Base-by-base conservation (phyloP, 2,888 invertebrate species). In the Micropterix aruncella region DNA sequence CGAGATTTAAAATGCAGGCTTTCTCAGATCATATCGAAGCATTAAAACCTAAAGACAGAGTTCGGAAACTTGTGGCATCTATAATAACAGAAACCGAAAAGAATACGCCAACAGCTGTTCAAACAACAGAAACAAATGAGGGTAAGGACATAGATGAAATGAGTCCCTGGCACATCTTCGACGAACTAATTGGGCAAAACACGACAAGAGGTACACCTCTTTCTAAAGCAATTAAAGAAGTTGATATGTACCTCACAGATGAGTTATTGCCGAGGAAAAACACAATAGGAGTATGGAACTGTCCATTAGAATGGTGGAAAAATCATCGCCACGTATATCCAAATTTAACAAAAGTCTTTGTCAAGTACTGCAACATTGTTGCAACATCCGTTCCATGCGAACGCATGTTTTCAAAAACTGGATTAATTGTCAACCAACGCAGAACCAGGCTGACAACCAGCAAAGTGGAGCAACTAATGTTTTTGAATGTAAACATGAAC, bases 281-380 rank as follows among this genome's bases (percentile, higher is more conserved):
- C n/a, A n/a, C n/a, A n/a, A n/a, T n/a, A n/a, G n/a, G n/a, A n/a
- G 43, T 15, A 40, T 46, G 41, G 39, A 45, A 43, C 7, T 45
- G 45, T 37, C 47, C 47, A 2, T 38, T 43, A 9, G 36, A 45
- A 16, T 47, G 44, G 44, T 45, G 45, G 47, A 45, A 37, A 19
- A 41, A 41, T 15, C 47, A 47, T 16, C 37, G 16, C n/a, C 12
- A 16, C 14, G 43, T 43, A 16, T 43, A 43, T 16, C 43, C 38
- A 43, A 38, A 43, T 43, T 38, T 43, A 15, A 38, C 36, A n/a
- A n/a, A n/a, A n/a, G n/a, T n/a, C n/a, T n/a, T n/a, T n/a, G n/a
- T n/a, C n/a, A n/a, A n/a, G n/a, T 36, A 36, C 40, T 19, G 38
- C 27, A 37, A 45, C 37, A 42, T 42, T 17, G 42, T 42, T 4